Conservation (phyloP, 23 tunicate genomes). For the Botrylloides violaceus region DNA sequence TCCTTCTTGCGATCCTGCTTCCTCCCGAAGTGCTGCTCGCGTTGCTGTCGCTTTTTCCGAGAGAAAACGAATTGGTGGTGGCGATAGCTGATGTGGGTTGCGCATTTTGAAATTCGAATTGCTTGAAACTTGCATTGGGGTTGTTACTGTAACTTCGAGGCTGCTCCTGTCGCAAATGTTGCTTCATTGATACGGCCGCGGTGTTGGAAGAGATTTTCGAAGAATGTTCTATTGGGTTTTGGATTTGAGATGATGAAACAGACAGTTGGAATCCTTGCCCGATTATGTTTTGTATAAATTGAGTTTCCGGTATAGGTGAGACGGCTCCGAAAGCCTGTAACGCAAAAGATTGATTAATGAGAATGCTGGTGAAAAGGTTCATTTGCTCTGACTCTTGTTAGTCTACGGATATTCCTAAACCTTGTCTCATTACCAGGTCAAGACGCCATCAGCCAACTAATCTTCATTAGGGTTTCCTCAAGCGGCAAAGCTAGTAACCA, state of each 20-base stretch:
- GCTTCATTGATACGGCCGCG: not conserved
- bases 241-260: not conserved
- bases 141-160: not conserved
- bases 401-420: no score
- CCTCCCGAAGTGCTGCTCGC: constrained; percentile 36
- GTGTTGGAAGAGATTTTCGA: not conserved
- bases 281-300: not conserved
- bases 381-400: no score
- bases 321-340: not conserved
- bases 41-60: constrained; percentile 28
- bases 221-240: not conserved
- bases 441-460: no score
- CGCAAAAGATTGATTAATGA: no score
- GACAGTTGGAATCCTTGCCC: not conserved
- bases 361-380: no score
- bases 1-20: constrained; percentile 35
- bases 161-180: not conserved
- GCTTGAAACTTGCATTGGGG: not conserved
- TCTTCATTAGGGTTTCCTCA: no score
- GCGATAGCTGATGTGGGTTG: constrained; percentile 9
- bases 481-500: no score
- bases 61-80: not conserved
- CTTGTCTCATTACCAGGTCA: no score
- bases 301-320: not conserved
- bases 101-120: not conserved